phyloP scores from a whole-genome alignment of 2,888 invertebrate species.

The Netelia melanura region DNA sequence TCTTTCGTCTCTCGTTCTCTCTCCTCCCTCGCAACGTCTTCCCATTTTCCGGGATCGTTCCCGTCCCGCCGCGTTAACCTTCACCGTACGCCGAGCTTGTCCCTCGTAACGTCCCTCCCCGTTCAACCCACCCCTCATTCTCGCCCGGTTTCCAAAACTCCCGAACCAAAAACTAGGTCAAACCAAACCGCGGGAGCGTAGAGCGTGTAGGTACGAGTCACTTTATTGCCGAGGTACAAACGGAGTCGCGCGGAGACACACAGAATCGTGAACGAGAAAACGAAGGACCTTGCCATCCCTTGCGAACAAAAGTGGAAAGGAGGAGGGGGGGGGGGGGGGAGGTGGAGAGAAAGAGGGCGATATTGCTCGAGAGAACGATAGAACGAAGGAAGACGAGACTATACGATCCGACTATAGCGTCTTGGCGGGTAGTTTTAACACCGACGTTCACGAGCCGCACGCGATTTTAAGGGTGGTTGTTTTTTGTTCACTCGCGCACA shows the following conservation, averaged over 20 bases:
- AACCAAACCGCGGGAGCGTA: slow-evolving; percentile 35
- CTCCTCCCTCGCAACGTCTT: neutral
- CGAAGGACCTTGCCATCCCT: slow-evolving; percentile 50
- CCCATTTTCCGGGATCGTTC: slow-evolving; percentile 16
- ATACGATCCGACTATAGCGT: neutral
- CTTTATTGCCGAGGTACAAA: slow-evolving; percentile 42
- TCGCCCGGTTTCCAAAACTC: slow-evolving; percentile 24
- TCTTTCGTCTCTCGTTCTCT: neutral
- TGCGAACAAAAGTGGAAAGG: neutral
- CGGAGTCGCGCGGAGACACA: slow-evolving; percentile 6
- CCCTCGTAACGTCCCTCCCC: slow-evolving; percentile 21
- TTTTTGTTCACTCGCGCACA: neutral
- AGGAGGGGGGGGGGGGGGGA: neutral
- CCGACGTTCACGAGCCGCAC: slow-evolving; percentile 12
- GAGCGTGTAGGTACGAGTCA: slow-evolving; percentile 20
- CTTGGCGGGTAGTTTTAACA: slow-evolving; percentile 34
- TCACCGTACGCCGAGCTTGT: slow-evolving; percentile 50
- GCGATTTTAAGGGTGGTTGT: slow-evolving; percentile 29
- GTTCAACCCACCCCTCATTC: neutral
- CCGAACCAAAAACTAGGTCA: slow-evolving; percentile 64
- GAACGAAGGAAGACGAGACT: neutral
- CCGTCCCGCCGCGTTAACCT: slow-evolving; percentile 54
- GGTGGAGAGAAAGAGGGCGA: neutral
- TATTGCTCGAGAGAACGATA: slow-evolving; percentile 16
- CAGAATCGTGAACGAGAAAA: slow-evolving; percentile 35